Conservation (phyloP, 2,888 invertebrate genomes). For the Morpho achilles region DNA sequence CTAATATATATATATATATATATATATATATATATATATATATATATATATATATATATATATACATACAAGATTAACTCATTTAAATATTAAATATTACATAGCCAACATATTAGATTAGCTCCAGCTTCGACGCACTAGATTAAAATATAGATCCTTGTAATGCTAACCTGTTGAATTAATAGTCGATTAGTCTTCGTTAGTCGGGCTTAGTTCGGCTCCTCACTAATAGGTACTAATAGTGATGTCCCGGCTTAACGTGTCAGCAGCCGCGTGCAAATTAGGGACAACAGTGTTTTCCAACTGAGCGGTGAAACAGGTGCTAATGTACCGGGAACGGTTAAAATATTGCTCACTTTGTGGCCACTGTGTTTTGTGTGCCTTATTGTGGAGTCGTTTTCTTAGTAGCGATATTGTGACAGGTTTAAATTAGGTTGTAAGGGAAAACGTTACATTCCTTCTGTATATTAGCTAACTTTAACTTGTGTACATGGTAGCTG, state of each 20-base stretch:
- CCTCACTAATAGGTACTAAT: conserved; percentile 69
- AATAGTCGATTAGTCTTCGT: conserved; percentile 31
- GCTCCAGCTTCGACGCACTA: conserved; percentile 15
- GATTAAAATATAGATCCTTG: conserved; percentile 30
- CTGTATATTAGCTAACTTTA: no score
- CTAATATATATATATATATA: no score
- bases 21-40: no score
- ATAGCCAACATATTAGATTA: conserved; percentile 8
- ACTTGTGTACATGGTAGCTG: no score
- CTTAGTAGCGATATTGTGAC: background rate
- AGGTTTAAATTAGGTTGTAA: no score
- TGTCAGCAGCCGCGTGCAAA: conserved; percentile 20
- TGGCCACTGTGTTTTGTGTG: conserved; percentile 1
- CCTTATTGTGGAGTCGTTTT: background rate
- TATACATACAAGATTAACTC: no score
- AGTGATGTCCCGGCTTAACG: conserved; percentile 40
- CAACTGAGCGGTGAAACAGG: conserved; percentile 22
- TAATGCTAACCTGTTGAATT: conserved; percentile 28
- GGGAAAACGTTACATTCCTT: no score
- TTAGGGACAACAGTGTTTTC: conserved; percentile 18
- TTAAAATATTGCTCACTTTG: conserved; percentile 12
- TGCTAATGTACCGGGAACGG: conserved; percentile 15
- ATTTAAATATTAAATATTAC: background rate
- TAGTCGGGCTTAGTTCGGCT: conserved; percentile 24
- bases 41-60: no score